Percentiles rank a stretch among this genome's conserved stretches.
These are phyloP conservation scores for Apteryx mantelli DNA, from an alignment of 2,113 vertebrate species.

Conservation along the genomic window DNA sequence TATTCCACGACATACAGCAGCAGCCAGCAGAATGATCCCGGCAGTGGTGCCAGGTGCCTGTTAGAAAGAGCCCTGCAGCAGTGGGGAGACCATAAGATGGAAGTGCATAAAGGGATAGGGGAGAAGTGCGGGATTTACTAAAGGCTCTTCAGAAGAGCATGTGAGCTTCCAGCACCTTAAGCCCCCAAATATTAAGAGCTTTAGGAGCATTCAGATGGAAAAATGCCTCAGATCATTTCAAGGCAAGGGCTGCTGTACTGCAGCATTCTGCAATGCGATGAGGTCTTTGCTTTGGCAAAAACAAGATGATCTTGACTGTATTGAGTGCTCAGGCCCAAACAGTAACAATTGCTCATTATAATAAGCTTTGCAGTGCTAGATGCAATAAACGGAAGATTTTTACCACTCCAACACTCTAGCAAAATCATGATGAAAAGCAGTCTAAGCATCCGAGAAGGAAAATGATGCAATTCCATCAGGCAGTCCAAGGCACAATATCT, in stretches of 20 bases:
- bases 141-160: not conserved
- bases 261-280: not conserved
- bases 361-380: accelerated
- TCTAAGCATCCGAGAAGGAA: not conserved
- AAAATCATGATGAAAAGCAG: not conserved
- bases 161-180: not conserved
- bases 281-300: not conserved
- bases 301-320: not conserved
- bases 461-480: not conserved
- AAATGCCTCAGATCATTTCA: not conserved
- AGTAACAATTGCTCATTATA: not conserved
- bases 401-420: not conserved
- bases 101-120: not conserved
- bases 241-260: not conserved
- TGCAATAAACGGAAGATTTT: not conserved
- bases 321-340: not conserved
- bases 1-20: not conserved
- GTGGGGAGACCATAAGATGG: accelerated
- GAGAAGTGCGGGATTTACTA: not conserved
- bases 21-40: not conserved
- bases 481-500: accelerated
- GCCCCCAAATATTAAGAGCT: not conserved
- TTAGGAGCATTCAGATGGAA: not conserved
- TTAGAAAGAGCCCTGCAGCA: not conserved
- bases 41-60: not conserved